These are phyloP conservation scores for Heliconius aoede DNA, from an alignment of 2,888 invertebrate genomes.

Conservation along the genomic window DNA sequence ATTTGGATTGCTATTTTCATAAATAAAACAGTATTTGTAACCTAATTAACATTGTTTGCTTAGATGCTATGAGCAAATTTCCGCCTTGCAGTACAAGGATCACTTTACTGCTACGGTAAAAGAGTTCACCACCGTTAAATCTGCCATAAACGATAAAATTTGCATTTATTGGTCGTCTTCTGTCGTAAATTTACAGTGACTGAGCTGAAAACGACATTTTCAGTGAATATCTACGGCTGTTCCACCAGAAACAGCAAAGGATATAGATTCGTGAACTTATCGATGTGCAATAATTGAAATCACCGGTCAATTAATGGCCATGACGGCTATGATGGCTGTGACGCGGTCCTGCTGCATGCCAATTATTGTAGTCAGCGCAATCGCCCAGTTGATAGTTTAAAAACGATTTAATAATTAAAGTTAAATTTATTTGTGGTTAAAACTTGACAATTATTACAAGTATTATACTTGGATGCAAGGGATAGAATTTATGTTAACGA, in stretches of 20 bases:
- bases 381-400: constrained; percentile 59
- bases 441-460: not conserved
- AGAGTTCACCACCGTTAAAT: constrained; percentile 80
- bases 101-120: constrained; percentile 77
- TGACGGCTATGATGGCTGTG: constrained; percentile 61
- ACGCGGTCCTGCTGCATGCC: constrained; percentile 61
- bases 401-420: constrained; percentile 16
- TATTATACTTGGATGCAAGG: no score
- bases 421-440: not conserved
- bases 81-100: constrained; percentile 61
- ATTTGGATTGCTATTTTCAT: not conserved
- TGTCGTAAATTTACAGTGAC: constrained; percentile 77
- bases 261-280: constrained; percentile 69
- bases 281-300: constrained; percentile 77
- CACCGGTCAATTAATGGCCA: constrained; percentile 76
- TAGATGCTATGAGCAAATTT: constrained; percentile 56
- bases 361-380: constrained; percentile 75
- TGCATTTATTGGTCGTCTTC: constrained; percentile 82
- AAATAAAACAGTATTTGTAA: not conserved
- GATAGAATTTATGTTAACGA: no score
- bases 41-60: constrained; percentile 3
- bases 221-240: constrained; percentile 76
- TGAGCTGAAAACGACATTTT: constrained; percentile 79
- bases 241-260: constrained; percentile 61
- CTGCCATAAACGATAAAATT: constrained; percentile 83